Evolutionary conservation across 1,140 invertebrate genomes (phyloP), one percentile per base, ranked within the genome.

Genomic region (Elymnias hypermnestra): DNA sequence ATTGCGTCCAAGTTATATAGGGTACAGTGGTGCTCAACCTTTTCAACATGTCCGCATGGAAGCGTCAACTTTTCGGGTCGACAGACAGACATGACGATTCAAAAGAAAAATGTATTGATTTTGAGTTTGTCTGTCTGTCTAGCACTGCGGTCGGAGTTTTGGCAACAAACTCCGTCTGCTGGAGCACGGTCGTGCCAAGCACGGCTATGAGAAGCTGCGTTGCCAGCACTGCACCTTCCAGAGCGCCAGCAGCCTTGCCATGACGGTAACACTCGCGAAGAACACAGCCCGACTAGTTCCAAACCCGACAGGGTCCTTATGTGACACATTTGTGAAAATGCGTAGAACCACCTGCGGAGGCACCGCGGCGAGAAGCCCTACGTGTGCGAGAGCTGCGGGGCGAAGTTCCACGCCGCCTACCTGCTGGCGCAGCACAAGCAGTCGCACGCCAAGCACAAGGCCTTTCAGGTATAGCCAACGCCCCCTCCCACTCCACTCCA

Each of bases 281-380:
- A n/a, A n/a, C n/a, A n/a, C n/a, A n/a, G n/a, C n/a, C n/a, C n/a
- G n/a, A n/a, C n/a, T n/a, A n/a, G n/a, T n/a, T n/a, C n/a, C n/a
- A n/a, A n/a, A 5, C 22, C 9, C 7, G n/a, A 25, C 2, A 3
- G 9, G 2, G 7, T 3, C 7, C 7, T n/a, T 8, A 8, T 25
- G 2, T 2, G 23, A 25, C 9, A 3, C 7, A 3, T 8, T 3
- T 25, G 3, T n/a, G 2, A 5, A 2, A 4, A 1, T 29, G 10
- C n/a, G 12, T 33, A 72, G 70, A 71, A 73, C 40, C 83, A 86
- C 55, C 58, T 76, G 53, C 51, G 81, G 0, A 75, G 77, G 3
- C 87, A 88, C 47, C 83, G 76, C 9, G 78, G 73, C 5, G 83
- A 85, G 53, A 84, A 84, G 37, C 74, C 81, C 4, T 86, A 75